These are phyloP conservation scores for Lordiphosa fenestrarum DNA, from an alignment of 2,888 invertebrate genomes.

Conservation along the genomic window DNA sequence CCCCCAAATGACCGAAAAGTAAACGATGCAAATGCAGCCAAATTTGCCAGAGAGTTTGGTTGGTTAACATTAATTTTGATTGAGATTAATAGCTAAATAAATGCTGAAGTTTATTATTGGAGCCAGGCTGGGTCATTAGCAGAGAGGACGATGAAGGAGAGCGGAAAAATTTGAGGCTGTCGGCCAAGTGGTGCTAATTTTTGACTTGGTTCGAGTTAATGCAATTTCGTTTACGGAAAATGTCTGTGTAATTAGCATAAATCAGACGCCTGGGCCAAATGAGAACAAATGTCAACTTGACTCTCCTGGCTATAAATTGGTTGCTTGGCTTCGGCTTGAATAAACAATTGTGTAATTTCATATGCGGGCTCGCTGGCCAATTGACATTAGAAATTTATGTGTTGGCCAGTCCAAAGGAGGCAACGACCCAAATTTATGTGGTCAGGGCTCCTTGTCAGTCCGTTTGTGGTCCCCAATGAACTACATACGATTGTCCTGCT, in stretches of 20 bases:
- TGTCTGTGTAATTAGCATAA: conserved; percentile 59
- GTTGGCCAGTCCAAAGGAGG: conserved; percentile 16
- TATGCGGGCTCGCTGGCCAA: conserved; percentile 47
- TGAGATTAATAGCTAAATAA: conserved; percentile 75
- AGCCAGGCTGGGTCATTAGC: conserved; percentile 29
- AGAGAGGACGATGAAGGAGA: background rate
- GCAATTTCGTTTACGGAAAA: conserved; percentile 25
- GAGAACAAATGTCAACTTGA: conserved; percentile 30
- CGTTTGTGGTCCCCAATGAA: conserved; percentile 11
- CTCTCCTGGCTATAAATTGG: conserved; percentile 10
- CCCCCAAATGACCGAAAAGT: conserved; percentile 24
- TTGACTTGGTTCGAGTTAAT: conserved; percentile 30
- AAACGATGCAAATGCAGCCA: conserved; percentile 21
- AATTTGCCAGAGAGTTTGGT: conserved; percentile 8
- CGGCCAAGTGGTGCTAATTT: conserved; percentile 47
- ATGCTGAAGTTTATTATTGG: conserved; percentile 68
- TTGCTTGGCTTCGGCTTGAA: conserved; percentile 22
- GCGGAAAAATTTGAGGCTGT: background rate
- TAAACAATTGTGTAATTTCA: conserved; percentile 59
- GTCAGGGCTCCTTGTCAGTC: conserved; percentile 24
- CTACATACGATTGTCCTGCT: conserved; percentile 25
- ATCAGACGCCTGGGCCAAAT: conserved; percentile 35
- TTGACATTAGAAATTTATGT: conserved; percentile 66
- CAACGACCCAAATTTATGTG: conserved; percentile 22
- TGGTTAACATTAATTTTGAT: conserved; percentile 67